phyloP scores from a whole-genome alignment of 2,113 vertebrate genomes.

The Willisornis vidua region DNA sequence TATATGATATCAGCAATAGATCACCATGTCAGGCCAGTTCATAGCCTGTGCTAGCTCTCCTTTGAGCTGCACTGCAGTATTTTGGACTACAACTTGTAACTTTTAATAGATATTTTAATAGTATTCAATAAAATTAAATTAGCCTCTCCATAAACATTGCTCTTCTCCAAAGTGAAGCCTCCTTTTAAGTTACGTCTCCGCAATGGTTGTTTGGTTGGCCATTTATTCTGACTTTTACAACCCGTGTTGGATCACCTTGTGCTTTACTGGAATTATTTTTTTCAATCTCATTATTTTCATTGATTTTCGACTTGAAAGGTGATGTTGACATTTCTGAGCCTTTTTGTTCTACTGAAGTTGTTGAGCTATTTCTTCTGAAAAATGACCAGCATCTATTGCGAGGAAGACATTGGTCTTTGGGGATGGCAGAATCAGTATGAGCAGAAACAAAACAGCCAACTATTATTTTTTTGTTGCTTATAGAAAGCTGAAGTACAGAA shows the following conservation, averaged over 20 bases:
- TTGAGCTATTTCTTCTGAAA: not conserved
- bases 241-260: not conserved
- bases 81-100: not conserved
- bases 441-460: not conserved
- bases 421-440: accelerated
- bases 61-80: not conserved
- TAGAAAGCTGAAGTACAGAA: not conserved
- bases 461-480: not conserved
- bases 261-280: not conserved
- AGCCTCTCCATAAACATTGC: not conserved
- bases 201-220: not conserved
- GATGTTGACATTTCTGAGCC: not conserved
- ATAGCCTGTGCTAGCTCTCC: not conserved
- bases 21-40: not conserved
- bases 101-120: not conserved
- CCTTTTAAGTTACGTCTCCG: not conserved
- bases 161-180: not conserved
- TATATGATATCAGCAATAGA: not conserved
- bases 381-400: not conserved
- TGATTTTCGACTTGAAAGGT: not conserved
- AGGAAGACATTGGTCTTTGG: not conserved
- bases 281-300: not conserved
- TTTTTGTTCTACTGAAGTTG: not conserved
- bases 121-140: not conserved
- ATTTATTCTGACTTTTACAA: not conserved